Evolutionary conservation across 2,888 invertebrate species (phyloP).

Genomic region (Helicoverpa assulta): DNA sequence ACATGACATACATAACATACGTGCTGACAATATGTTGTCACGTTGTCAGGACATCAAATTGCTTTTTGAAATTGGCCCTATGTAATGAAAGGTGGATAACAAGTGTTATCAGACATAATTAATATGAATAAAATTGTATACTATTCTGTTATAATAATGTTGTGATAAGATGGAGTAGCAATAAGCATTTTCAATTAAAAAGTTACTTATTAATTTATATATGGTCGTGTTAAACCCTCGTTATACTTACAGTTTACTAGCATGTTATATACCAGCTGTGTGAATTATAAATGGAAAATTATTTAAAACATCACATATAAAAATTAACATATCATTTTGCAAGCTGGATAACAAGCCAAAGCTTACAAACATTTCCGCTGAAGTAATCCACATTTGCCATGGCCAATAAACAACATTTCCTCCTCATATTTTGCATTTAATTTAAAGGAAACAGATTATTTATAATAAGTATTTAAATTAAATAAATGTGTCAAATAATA

Average conservation of each 20-base stretch:
- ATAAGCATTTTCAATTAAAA: not conserved
- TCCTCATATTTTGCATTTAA: not conserved
- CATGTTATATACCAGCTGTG: not conserved
- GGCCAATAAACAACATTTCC: slow-evolving; percentile 4
- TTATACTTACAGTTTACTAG: not conserved
- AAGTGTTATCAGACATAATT: not conserved
- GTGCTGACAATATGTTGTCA: slow-evolving; percentile 16
- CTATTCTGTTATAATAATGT: too few relatives aligned
- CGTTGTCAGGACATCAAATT: slow-evolving; percentile 12
- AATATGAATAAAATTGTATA: not conserved
- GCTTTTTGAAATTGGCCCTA: slow-evolving; percentile 6
- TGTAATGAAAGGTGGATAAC: not conserved
- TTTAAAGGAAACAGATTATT: not conserved
- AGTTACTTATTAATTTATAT: not conserved
- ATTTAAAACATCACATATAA: not conserved
- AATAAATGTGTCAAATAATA: slow-evolving; percentile 40
- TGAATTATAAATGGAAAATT: not conserved
- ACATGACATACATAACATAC: slow-evolving; percentile 54
- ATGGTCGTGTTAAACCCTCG: not conserved
- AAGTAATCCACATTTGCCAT: slow-evolving; percentile 17
- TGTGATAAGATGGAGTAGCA: not conserved
- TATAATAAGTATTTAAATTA: slow-evolving; percentile 22
- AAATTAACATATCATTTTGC: slow-evolving; percentile 10
- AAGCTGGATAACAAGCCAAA: slow-evolving; percentile 13
- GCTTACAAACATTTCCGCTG: slow-evolving; percentile 20